Base-by-base conservation (phyloP, 1,140 invertebrate genomes). In the Magallana gigas region DNA sequence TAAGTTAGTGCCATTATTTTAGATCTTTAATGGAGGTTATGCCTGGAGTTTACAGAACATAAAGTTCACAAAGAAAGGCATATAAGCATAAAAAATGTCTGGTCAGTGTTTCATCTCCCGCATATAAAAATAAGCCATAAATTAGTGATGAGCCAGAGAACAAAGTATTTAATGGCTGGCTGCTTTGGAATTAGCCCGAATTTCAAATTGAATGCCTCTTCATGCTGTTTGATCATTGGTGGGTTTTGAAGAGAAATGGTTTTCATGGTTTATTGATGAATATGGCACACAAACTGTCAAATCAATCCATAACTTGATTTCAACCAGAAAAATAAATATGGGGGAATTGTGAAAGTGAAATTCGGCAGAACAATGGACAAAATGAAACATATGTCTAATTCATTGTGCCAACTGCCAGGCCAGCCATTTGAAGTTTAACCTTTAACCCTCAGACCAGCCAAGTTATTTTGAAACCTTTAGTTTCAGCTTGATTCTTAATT, bases 341-440 rank as follows among this genome's bases (percentile, higher is more conserved):
- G 6, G 64, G 23, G 29, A 23, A 76, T 76, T 76, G 23, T 76
- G 68, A 76, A 76, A 18, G 23, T 8, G 68, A 76, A 76, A 76
- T 76, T 76, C 68, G 3, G 68, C 68, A 76, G 68, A 76, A 76
- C 68, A 76, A 76, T 76, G 68, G 60, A 76, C 9, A 76, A 76
- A 76, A 76, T 76, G 68, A 76, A 76, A 36, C 68, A 76, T 29
- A 76, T 76, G 68, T 76, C 68, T 76, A 76, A 76, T 76, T 76
- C 68, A 76, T 76, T 76, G 23, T 76, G 68, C 68, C 68, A 76
- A 76, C 68, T 76, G 68, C 68, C 23, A 29, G 14, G 23, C 68
- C 23, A 76, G 60, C n/a, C 36, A 12, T 62, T 12, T n/a, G n/a
- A 16, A 6, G 8, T 18, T 12, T 76, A 29, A 76, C 68, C 68